A percentile compares a stretch with the other conserved stretches of the same genome.
Evolutionary conservation across 2,888 invertebrate species (phyloP).

Genomic region (Phragmatobia fuliginosa): DNA sequence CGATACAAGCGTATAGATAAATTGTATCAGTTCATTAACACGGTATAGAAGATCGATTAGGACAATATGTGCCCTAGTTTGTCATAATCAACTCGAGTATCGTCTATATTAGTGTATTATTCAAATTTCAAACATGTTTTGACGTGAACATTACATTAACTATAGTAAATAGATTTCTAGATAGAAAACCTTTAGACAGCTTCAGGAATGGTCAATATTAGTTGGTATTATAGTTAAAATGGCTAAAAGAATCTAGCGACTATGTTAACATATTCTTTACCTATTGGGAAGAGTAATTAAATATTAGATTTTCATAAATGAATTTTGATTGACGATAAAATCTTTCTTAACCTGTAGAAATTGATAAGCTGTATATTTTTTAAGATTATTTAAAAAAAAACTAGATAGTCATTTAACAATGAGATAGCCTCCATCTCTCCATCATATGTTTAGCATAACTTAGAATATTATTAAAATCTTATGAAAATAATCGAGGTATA

Average conservation of each 20-base stretch:
- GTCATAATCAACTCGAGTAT: conserved; percentile 2
- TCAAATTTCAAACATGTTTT: not conserved
- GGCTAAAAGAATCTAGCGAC: too few relatives aligned
- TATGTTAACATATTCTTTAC: too few relatives aligned
- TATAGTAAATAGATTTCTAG: not conserved
- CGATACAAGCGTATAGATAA: conserved; percentile 8
- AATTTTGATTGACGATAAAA: too few relatives aligned
- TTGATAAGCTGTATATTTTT: too few relatives aligned
- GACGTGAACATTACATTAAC: not conserved
- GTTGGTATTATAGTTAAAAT: not conserved
- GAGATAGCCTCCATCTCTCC: too few relatives aligned
- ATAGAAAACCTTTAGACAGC: not conserved
- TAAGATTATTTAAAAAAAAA: too few relatives aligned
- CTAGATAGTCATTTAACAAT: too few relatives aligned
- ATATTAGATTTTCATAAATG: not conserved
- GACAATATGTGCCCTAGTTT: conserved; percentile 9
- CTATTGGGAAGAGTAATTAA: not conserved
- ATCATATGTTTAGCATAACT: too few relatives aligned
- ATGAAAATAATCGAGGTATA: too few relatives aligned
- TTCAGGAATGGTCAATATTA: not conserved
- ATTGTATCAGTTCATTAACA: conserved; percentile 11
- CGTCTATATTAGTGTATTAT: not conserved
- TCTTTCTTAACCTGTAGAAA: too few relatives aligned
- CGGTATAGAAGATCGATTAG: conserved; percentile 5
- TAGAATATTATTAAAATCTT: too few relatives aligned